Evolutionary conservation across 53 echinoderm and acorn worm species (phyloP), one percentile per base, ranked within the genome.

Genomic region (Patiria pectinifera): DNA sequence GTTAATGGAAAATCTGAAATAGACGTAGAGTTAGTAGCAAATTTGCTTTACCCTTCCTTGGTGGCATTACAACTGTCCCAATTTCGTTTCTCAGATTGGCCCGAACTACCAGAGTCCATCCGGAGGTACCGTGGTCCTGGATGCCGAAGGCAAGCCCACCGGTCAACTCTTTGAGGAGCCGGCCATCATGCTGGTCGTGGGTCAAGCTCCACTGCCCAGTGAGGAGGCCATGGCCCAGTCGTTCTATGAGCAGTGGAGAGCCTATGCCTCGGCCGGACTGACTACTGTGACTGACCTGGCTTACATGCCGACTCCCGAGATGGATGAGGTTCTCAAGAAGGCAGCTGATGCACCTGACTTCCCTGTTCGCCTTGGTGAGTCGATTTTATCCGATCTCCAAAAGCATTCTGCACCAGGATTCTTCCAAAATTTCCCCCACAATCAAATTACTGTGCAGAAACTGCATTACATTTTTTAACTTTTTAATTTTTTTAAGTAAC

Each of bases 231-330:
- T 89, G 7, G 62, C 71, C 0, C 45, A 83, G 70, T 87, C 61
- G 0, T 71, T 94, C 85, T 45, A 21, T 3, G 46, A 79, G 18
- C 92, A 88, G 79, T 92, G 88, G 84, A 77, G 45, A 46, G 24
- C 83, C 89, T 94, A 94, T 14, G 95, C 95, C 23, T 71, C 92
- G 15, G 95, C 89, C 12, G 95, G 95, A 3, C 78, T 94, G 49
- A 94, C 94, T 5, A 94, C 94, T 13, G 94, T 92, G 22, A 94
- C 94, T 6, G 94, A 94, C 49, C 71, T 94, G 25, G 92, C 62
- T 1, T 94, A 94, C 72, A 89, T 89, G 94, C 92, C 94, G 10
- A 94, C 77, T 35, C 35, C 79, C 0, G 78, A 25, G 2, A 71
- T 74, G 45, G 89, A 94, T 76, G 59, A 3, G 15, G 74, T 83